phyloP scores from a whole-genome alignment of 2,797 vertebrate genomes.

The Huso huso region DNA sequence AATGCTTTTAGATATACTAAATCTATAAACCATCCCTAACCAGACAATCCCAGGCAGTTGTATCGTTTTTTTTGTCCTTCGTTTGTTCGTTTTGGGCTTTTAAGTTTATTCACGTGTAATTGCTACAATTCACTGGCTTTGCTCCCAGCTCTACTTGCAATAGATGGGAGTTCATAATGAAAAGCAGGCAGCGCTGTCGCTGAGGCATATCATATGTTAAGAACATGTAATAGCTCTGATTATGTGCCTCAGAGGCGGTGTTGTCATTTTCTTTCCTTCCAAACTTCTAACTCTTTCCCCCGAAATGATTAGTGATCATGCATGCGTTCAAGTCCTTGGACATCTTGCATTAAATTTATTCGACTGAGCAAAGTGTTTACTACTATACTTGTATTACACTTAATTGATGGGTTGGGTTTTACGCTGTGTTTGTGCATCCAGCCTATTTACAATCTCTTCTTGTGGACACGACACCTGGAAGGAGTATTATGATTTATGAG shows the following conservation, averaged over 20 bases:
- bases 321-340: neutral
- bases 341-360: neutral
- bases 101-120: no score
- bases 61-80: no score
- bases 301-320: neutral
- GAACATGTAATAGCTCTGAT: neutral
- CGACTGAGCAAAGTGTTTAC: neutral
- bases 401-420: neutral
- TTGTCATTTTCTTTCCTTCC: neutral
- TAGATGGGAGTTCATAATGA: constrained; percentile 5
- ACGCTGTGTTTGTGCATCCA: no score
- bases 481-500: no score
- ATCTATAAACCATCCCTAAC: no score
- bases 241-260: neutral
- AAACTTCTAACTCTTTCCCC: neutral
- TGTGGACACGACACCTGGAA: no score
- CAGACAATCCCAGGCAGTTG: no score
- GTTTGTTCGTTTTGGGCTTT: no score
- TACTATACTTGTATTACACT: neutral
- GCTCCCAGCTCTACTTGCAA: constrained; percentile 8
- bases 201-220: constrained; percentile 9
- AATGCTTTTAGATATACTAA: no score
- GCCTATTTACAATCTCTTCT: no score
- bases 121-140: no score
- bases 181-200: constrained; percentile 1